Base-by-base conservation (phyloP, 2,888 invertebrate genomes). In the Pristionchus japonicus region DNA sequence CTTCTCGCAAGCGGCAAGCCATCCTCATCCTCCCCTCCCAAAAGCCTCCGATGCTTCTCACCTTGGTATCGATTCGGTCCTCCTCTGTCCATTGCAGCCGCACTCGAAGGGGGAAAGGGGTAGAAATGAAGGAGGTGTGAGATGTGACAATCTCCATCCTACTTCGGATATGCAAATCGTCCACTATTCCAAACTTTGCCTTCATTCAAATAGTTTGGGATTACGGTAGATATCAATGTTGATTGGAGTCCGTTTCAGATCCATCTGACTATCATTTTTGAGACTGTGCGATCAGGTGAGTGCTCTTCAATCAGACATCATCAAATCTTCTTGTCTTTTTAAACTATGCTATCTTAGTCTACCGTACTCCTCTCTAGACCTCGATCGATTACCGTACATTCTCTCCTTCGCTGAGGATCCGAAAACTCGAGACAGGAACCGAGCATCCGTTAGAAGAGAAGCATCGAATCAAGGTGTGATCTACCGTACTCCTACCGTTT, bases 361-460 rank as follows among this genome's bases (percentile, higher is more conserved):
- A 74, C 74, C 31, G 74, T 74, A 43, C 20, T 40, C 74, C 82
- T 4, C 7, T 4, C 20, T 43, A 77, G 77, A 77, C 6, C 6
- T 43, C 43, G 43, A 77, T 52, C 82, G 52, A 52, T 52, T 83
- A 52, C 82, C 82, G 52, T 52, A 83, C 37, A 83, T 83, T 34
- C 52, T 83, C 17, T 83, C 82, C 13, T 83, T 83, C 34, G 52
- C 52, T 17, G 49, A 49, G 7, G 82, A 83, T 23, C 40, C 34
- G 20, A 27, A 34, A 34, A 52, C 20, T 34, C 49, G 52, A 1
- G 52, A 83, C 17, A 52, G 23, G 34, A 83, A 15, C 34, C 34
- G 52, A 1, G 20, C 49, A 4, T 83, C 52, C 82, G 82, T 83
- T 23, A 40, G 82, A 23, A 49, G 82, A 13, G 82, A 83, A 27